phyloP scores from a whole-genome alignment of 2,888 invertebrate species.

The Cepaea hortensis region DNA sequence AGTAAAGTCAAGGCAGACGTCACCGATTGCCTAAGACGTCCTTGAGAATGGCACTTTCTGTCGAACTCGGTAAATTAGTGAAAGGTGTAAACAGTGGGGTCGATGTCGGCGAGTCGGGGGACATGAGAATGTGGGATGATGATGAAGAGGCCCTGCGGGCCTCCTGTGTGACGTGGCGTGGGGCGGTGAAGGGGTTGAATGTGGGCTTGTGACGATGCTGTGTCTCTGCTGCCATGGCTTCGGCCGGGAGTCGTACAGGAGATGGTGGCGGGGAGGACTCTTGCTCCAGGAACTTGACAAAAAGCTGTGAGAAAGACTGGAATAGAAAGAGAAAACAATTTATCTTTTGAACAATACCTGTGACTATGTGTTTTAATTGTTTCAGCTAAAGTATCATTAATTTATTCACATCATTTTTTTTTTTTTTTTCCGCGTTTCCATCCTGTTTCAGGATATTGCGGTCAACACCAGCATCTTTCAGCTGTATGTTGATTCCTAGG shows the following conservation, averaged over 20 bases:
- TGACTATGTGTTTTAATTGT: too few species aligned
- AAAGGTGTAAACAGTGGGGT: constrained; percentile 62
- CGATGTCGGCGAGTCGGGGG: constrained; percentile 58
- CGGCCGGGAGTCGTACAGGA: constrained; percentile 73
- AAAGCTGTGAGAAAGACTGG: constrained; percentile 83
- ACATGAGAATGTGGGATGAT: constrained; percentile 63
- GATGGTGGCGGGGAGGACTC: constrained; percentile 84
- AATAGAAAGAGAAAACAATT: not conserved
- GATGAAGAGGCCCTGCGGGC: constrained; percentile 43
- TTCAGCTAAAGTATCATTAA: too few species aligned
- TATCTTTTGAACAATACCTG: too few species aligned
- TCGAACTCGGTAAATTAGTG: constrained; percentile 52
- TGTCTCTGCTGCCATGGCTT: constrained; percentile 73
- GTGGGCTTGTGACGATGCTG: constrained; percentile 63
- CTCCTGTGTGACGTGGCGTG: constrained; percentile 70
- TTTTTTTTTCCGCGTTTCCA: too few species aligned
- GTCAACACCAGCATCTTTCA: too few species aligned
- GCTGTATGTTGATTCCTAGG: too few species aligned
- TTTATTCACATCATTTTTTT: too few species aligned
- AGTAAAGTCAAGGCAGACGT: constrained; percentile 29
- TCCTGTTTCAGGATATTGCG: too few species aligned
- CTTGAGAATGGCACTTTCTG: constrained; percentile 65
- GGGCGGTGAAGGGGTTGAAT: constrained; percentile 74
- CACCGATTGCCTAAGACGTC: constrained; percentile 67
- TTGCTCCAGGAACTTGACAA: constrained; percentile 87